Base-by-base conservation (phyloP, 2,888 invertebrate species). In the Microchrysa polita region DNA sequence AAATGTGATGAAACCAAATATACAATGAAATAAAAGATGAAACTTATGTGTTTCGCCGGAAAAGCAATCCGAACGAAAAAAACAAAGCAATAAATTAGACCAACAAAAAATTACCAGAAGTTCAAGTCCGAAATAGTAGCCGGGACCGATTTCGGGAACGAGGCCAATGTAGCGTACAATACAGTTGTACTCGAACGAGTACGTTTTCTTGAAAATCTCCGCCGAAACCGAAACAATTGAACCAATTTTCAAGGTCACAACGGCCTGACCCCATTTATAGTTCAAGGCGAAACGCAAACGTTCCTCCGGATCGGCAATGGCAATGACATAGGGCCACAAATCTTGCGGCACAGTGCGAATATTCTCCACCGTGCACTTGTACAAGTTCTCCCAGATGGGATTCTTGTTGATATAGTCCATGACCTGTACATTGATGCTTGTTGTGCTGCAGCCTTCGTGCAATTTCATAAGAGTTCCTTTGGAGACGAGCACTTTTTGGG, bases 91-190 rank as follows among this genome's bases (percentile, higher is more conserved):
- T n/a, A 40, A 72, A 72, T 7, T 34, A 53, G 18, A 72, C 20
- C 40, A 72, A 72, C 4, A 16, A 53, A 63, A 69, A 55, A 20
- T 78, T 80, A 89, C 89, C 86, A 88, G 83, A 78, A 89, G 79
- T 79, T 88, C 87, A 75, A 89, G 83, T 61, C 88, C 89, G 80
- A 87, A 87, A 80, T 87, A 88, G 79, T 86, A 86, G 77, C 88
- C 86, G 23, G 81, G 80, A 73, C 85, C 88, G 71, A 88, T 81
- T 75, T 88, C 87, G 74, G 83, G 81, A 69, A 88, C 87, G 65
- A 82, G 81, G 42, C 89, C 89, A 78, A 88, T 87, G 78, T 85
- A 88, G 77, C 86, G 81, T 23, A 83, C 86, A 67, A 89, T 86
- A 76, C 85, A 84, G 34, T 87, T 84, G 69, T 84, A 79, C 10